These are phyloP conservation scores for Ahaetulla prasina DNA, from an alignment of 2,113 vertebrate genomes.

Conservation along the genomic window DNA sequence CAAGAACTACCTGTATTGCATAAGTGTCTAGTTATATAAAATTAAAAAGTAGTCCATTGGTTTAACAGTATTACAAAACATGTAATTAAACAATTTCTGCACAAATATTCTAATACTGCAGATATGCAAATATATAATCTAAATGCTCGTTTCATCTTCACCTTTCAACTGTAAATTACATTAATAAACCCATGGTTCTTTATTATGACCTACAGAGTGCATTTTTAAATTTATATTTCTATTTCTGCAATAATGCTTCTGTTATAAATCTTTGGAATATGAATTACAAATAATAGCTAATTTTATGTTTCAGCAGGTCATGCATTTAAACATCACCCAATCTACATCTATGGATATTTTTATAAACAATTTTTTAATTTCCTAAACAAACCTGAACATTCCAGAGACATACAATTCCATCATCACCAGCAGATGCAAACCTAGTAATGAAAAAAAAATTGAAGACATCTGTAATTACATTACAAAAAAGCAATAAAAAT, in stretches of 20 bases:
- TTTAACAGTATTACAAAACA: background rate
- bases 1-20: background rate
- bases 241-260: background rate
- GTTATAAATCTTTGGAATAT: background rate
- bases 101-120: background rate
- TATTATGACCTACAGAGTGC: background rate
- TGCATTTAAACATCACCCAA: background rate
- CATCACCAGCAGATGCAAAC: conserved; percentile 94
- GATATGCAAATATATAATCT: background rate
- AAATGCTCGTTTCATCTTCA: background rate
- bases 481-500: background rate
- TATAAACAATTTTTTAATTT: background rate
- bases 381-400: conserved; percentile 80
- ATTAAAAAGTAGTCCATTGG: background rate
- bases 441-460: conserved; percentile 60
- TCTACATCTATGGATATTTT: background rate
- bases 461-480: background rate
- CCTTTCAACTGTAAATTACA: background rate
- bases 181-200: background rate
- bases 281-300: background rate
- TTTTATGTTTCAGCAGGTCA: background rate
- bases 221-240: background rate
- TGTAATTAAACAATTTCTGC: background rate
- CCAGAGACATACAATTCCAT: conserved; percentile 89
- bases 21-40: background rate